Base-by-base conservation (phyloP, 2,888 invertebrate genomes). In the Caenorhabditis plicata region DNA sequence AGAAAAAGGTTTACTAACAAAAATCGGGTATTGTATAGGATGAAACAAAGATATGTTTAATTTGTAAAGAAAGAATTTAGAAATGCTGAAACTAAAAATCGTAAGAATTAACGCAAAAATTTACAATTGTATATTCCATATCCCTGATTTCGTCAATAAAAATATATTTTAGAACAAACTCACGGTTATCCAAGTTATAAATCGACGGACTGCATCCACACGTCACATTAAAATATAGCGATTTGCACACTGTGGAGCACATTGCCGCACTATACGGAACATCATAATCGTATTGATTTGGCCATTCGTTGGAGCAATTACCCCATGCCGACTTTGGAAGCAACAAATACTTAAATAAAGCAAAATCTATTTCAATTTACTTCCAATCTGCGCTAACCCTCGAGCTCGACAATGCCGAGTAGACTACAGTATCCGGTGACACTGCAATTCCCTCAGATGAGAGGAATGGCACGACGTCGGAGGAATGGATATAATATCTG, bases 371-470 rank as follows among this genome's bases (percentile, higher is more conserved):
- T 13, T 31, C 31, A 31, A 41, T 25, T n/a, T n/a, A n/a, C n/a
- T n/a, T n/a, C n/a, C n/a, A n/a, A n/a, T n/a, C n/a, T n/a, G 25
- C 11, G 41, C 23, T 25, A n/a, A 61, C 53, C 39, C 38, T 56
- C 9, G 58, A 53, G 29, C 60, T 60, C 4, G 60, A 54, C 15
- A 67, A 42, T 13, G 67, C 67, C 7, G 67, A 67, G 38, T 67
- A 67, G n/a, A 64, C 63, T 0, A 63, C 51, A 36, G 47, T 57
- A 15, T 73, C 73, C 4, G 75, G 74, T 3, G 73, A 74, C 7
- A 77, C 77, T 40, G 67, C 68, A 33, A 75, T 77, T 4, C 77
- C 78, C 52, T 78, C 76, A 4, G 70, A 68, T 7, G 68, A 49
- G 3, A 78, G 35, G 33, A 70, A 71, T 15, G 75, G 73, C 15